Base-by-base conservation (phyloP, 1,140 invertebrate genomes). In the Euwallacea similis region DNA sequence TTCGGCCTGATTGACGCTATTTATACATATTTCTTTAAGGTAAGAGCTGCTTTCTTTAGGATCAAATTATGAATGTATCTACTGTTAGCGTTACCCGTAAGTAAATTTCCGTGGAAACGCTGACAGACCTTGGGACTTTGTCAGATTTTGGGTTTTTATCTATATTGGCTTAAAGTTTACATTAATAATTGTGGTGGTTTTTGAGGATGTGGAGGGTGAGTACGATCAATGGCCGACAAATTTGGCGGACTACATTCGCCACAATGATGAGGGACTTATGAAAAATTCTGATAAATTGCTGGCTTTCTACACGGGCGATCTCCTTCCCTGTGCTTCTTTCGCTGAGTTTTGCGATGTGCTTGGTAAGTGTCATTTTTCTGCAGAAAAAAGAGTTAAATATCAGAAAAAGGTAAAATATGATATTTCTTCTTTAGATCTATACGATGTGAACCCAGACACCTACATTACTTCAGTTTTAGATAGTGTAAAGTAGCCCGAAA, bases 171-270 rank as follows among this genome's bases (percentile, higher is more conserved):
- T 33, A 4, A 33, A 33, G 1, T 33, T 33, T 33, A 33, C 21
- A 33, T 33, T 33, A 33, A 33, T 50, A 50, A 50, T 50, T 50
- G 46, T 50, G 13, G 9, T 58, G 11, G 4, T 83, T 46, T 85
- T 85, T 47, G 84, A 94, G 89, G 90, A 89, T 78, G 90, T 95
- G 0, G 85, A 81, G n/a, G 85, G 87, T 9, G 87, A 86, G 13
- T 90, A 91, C 69, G 90, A 92, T 65, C 90, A 93, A 73, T 98
- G 96, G 96, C 89, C 94, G 6, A 86, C 89, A 6, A 88, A 90
- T 71, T 84, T 98, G 67, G 96, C 96, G 41, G 94, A 97, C 79
- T 97, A 93, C 79, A 95, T 98, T 76, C 88, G 97, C 6, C 90
- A 95, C 78, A 97, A 96, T 84, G 97, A 98, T 84, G 93, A 95